Percentiles rank a stretch among this genome's conserved stretches.
These are phyloP conservation scores for Laticauda colubrina DNA, from an alignment of 2,113 vertebrate species.

Conservation along the genomic window DNA sequence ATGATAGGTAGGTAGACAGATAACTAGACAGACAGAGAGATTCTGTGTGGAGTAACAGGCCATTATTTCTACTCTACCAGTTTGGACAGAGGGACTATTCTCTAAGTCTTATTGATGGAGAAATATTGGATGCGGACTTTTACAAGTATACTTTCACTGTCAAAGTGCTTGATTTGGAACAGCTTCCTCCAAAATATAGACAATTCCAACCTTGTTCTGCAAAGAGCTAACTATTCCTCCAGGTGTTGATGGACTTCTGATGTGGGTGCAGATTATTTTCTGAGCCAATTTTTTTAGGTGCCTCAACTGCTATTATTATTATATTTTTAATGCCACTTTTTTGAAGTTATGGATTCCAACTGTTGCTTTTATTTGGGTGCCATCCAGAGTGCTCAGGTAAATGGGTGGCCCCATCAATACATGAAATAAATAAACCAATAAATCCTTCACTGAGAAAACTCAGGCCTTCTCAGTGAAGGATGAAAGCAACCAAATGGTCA, in stretches of 20 bases:
- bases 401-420: background rate
- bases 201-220: background rate
- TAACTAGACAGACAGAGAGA: background rate
- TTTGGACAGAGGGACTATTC: no score
- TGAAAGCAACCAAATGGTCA: background rate
- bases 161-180: background rate
- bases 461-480: background rate
- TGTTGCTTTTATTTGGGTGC: background rate
- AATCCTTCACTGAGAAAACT: slow-evolving; percentile 13
- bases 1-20: background rate
- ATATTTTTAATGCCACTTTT: background rate
- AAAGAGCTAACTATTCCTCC: background rate
- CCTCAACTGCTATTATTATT: background rate
- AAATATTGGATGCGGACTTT: background rate
- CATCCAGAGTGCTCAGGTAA: background rate
- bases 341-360: background rate
- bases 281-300: background rate
- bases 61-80: no score
- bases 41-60: background rate
- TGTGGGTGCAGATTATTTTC: background rate
- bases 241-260: background rate
- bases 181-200: background rate
- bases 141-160: no score
- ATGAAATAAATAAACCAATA: background rate
- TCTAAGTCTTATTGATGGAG: background rate